A percentile compares a stretch with the other conserved stretches of the same genome.
These are phyloP conservation scores for Fragum fragum DNA, from an alignment of 2,888 invertebrate genomes.

Conservation along the genomic window DNA sequence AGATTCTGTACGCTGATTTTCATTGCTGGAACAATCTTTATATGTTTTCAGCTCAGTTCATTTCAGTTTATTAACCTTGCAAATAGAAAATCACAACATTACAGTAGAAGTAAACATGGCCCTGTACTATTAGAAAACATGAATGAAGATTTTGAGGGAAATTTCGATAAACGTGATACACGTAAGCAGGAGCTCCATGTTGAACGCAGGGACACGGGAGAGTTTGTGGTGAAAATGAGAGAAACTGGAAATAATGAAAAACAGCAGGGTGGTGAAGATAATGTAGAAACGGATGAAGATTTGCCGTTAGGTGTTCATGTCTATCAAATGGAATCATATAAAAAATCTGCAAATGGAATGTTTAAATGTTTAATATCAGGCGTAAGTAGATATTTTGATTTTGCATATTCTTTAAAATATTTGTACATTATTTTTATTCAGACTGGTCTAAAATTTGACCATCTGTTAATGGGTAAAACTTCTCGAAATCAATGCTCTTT, in stretches of 20 bases:
- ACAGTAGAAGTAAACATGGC: slow-evolving; percentile 20
- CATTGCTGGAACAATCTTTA: slow-evolving; percentile 51
- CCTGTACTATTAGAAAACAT: slow-evolving; percentile 33
- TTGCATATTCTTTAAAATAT: too few relatives aligned
- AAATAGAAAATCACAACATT: slow-evolving; percentile 12
- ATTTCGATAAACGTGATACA: neutral
- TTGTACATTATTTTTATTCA: too few relatives aligned
- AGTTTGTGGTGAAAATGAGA: slow-evolving; percentile 16
- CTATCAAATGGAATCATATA: slow-evolving; percentile 56
- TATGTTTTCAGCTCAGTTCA: slow-evolving; percentile 61
- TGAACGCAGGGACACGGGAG: neutral
- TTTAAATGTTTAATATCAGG: slow-evolving; percentile 76
- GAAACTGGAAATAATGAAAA: neutral
- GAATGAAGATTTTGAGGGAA: neutral
- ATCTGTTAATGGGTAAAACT: too few relatives aligned
- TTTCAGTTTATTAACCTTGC: slow-evolving; percentile 58
- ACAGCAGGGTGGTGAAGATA: neutral
- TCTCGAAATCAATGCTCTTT: too few relatives aligned
- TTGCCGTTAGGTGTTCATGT: slow-evolving; percentile 39
- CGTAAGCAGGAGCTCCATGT: neutral
- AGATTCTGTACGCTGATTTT: slow-evolving; percentile 51
- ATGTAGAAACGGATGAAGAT: slow-evolving; percentile 15
- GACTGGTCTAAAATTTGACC: too few relatives aligned
- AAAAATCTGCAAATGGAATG: slow-evolving; percentile 53
- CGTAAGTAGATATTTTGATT: slow-evolving; percentile 55